Evolutionary conservation across 1,140 invertebrate genomes (phyloP).

Genomic region (Drosophila takahashii): DNA sequence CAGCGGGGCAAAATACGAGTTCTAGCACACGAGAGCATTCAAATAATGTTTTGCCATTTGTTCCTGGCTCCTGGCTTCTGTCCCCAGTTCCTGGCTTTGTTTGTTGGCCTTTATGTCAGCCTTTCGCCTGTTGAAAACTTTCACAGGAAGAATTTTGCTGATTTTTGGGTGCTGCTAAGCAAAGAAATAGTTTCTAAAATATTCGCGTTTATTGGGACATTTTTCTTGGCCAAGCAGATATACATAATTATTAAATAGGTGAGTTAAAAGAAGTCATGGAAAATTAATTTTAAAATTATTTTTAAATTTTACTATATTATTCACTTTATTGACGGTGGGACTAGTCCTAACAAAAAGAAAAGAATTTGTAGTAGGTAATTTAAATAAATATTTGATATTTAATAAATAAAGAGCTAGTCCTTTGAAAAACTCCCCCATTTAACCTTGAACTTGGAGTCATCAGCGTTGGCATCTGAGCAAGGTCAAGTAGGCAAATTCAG

Average conservation of each 20-base stretch:
- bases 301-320: too few relatives aligned
- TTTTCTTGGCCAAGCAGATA: background rate
- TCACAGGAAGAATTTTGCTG: constrained; percentile 11
- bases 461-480: constrained; percentile 38
- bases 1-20: constrained; percentile 6
- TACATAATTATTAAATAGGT: too few relatives aligned
- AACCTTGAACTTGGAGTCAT: constrained; percentile 58
- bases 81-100: constrained; percentile 30
- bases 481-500: constrained; percentile 58
- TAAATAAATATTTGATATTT: background rate
- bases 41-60: constrained; percentile 23
- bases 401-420: background rate
- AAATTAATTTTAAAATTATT: too few relatives aligned
- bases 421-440: constrained; percentile 7
- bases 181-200: background rate
- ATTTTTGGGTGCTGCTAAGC: background rate
- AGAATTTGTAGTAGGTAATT: too few relatives aligned
- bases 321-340: too few relatives aligned
- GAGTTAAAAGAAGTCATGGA: too few relatives aligned
- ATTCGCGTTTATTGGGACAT: too few relatives aligned
- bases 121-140: constrained; percentile 16
- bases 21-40: constrained; percentile 16
- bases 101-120: constrained; percentile 15
- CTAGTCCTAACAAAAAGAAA: too few relatives aligned
- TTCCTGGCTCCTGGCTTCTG: constrained; percentile 10